These are phyloP conservation scores for Eubasilissa regina DNA, from an alignment of 1,140 invertebrate genomes.

Conservation along the genomic window DNA sequence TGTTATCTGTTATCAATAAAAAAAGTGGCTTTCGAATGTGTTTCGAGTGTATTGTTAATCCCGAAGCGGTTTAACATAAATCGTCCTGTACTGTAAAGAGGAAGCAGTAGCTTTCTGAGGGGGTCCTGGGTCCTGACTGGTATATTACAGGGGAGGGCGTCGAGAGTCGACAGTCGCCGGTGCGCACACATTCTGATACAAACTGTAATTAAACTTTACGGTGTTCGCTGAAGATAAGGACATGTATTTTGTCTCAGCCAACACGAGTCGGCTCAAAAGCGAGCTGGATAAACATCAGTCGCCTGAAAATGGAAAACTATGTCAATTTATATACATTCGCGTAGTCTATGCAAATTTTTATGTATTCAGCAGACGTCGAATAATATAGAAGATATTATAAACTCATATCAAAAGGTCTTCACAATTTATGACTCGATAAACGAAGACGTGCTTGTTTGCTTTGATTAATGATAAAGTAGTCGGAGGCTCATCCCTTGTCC, in stretches of 20 bases:
- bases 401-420: no score
- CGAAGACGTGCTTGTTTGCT: no score
- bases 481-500: no score
- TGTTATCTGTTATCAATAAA: no score
- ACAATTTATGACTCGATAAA: no score
- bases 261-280: background rate
- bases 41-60: no score
- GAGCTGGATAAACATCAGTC: background rate
- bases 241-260: background rate
- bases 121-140: background rate
- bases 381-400: no score
- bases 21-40: no score
- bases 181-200: background rate
- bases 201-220: constrained; percentile 21
- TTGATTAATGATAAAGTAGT: no score
- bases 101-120: background rate
- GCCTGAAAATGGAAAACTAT: constrained; percentile 8
- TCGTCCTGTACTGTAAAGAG: background rate
- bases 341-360: no score
- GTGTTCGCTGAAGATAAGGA: background rate
- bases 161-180: background rate
- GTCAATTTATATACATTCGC: background rate
- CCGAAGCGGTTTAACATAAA: background rate
- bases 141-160: background rate
- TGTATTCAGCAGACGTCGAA: no score